A percentile compares a stretch with the other conserved stretches of the same genome.
These are phyloP conservation scores for Phymatocera aterrima DNA, from an alignment of 2,888 invertebrate genomes.

Conservation along the genomic window DNA sequence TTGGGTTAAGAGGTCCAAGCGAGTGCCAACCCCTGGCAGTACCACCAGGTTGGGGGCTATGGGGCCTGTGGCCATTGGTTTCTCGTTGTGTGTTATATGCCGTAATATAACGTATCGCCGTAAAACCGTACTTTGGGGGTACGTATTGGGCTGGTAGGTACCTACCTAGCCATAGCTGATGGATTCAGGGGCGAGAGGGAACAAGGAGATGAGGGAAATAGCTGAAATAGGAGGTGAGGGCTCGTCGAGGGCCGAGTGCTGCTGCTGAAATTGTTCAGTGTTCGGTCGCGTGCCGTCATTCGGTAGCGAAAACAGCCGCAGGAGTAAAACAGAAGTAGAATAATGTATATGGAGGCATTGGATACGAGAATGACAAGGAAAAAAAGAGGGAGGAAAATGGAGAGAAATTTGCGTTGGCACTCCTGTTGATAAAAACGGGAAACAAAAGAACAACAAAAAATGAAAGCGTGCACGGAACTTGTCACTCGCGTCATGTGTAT, in stretches of 20 bases:
- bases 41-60: not conserved
- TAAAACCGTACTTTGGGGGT: not conserved
- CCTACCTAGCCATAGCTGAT: not conserved
- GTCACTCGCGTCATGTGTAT: no score
- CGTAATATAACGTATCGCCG: not conserved
- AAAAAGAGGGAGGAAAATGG: no score
- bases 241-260: not conserved
- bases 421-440: no score
- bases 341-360: no score
- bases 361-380: no score
- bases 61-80: conserved; percentile 12
- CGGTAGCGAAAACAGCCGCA: not conserved
- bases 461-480: no score
- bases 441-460: no score
- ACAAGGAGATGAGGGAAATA: not conserved
- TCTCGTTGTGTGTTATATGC: conserved; percentile 7
- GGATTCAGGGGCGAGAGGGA: not conserved
- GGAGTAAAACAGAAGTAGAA: not conserved
- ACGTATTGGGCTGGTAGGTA: not conserved
- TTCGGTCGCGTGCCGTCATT: not conserved
- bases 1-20: conserved; percentile 27
- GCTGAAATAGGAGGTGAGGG: not conserved
- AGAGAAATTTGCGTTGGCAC: no score
- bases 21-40: not conserved
- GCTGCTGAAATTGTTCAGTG: not conserved